A percentile compares a stretch with the other conserved stretches of the same genome.
phyloP scores from a whole-genome alignment of 2,888 invertebrate species.

The Unio pictorum region DNA sequence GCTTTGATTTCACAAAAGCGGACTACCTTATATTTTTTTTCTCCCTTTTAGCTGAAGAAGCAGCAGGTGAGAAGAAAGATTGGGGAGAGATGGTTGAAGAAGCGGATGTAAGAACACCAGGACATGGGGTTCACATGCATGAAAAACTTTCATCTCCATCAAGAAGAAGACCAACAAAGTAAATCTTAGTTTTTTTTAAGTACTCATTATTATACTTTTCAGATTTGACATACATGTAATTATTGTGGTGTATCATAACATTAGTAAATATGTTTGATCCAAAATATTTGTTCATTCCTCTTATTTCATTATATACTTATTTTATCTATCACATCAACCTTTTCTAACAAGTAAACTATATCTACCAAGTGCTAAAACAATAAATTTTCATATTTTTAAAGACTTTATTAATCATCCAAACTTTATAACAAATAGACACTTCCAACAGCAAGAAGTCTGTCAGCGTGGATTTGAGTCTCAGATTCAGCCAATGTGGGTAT shows the following conservation, averaged over 20 bases:
- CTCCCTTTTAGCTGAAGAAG: conserved; percentile 22
- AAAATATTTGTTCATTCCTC: background rate
- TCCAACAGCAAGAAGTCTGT: too few species aligned
- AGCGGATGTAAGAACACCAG: conserved; percentile 82
- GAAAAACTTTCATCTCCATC: conserved; percentile 94
- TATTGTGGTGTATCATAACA: background rate
- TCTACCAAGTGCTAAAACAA: too few species aligned
- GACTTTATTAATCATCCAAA: too few species aligned
- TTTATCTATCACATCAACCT: too few species aligned
- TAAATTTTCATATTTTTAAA: too few species aligned
- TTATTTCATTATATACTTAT: background rate
- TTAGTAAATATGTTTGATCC: too few species aligned
- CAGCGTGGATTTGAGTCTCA: too few species aligned
- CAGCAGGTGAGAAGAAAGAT: conserved; percentile 64
- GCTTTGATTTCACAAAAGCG: too few species aligned
- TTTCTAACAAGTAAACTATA: too few species aligned
- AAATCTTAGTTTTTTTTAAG: background rate
- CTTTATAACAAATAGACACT: too few species aligned
- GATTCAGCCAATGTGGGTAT: too few species aligned
- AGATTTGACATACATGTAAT: background rate
- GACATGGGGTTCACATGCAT: conserved; percentile 91
- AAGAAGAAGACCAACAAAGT: conserved; percentile 77
- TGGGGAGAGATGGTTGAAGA: conserved; percentile 85
- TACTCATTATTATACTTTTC: background rate
- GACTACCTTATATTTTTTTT: background rate